Percentiles rank a stretch among this genome's conserved stretches.
Conservation (phyloP, 2,797 vertebrate genomes). For the Pseudopleuronectes americanus region DNA sequence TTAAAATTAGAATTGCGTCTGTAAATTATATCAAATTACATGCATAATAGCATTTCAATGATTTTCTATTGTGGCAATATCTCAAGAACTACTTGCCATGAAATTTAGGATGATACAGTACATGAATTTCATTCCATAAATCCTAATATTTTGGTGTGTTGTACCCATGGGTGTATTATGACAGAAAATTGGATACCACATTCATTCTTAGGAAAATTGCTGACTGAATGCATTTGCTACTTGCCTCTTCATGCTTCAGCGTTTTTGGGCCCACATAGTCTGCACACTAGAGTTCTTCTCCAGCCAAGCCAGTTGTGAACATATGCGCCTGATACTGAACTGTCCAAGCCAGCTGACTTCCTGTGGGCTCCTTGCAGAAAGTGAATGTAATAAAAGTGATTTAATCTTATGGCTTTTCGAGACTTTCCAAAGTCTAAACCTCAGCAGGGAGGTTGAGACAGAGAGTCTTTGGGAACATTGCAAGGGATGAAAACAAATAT, state of each 20-base stretch:
- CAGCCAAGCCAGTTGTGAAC: background rate
- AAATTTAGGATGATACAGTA: background rate
- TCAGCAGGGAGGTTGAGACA: background rate
- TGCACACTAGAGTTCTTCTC: background rate
- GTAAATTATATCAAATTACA: constrained; percentile 12
- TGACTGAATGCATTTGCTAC: background rate
- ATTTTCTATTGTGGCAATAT: background rate
- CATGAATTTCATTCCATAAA: background rate
- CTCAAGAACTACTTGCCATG: background rate
- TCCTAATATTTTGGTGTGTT: background rate
- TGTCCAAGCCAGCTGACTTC: constrained; percentile 9
- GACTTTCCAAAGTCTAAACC: background rate
- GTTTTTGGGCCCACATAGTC: background rate
- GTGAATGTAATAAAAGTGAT: background rate
- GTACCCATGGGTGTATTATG: background rate
- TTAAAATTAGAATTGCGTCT: background rate
- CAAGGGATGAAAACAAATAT: background rate
- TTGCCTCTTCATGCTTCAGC: background rate
- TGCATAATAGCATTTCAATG: background rate
- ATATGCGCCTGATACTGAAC: background rate
- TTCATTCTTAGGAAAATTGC: background rate
- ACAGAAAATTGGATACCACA: background rate
- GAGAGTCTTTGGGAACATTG: background rate
- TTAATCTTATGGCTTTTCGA: background rate
- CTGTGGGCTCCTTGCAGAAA: background rate